A percentile compares a stretch with the other conserved stretches of the same genome.
phyloP scores from a whole-genome alignment of 2,888 invertebrate species.

The Drosophila pseudotakahashii region DNA sequence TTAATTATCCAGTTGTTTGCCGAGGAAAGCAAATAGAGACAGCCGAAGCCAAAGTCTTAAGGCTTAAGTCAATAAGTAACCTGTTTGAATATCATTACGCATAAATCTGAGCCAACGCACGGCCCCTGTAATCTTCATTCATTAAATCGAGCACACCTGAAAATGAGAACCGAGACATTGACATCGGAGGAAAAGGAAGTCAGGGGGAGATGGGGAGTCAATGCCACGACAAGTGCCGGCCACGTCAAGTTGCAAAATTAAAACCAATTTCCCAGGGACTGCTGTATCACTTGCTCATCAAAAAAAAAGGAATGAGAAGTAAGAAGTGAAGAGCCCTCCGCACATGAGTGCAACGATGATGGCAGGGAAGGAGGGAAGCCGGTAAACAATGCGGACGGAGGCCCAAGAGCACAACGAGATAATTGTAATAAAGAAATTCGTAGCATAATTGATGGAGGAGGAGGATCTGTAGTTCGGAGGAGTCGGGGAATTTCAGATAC shows the following conservation, averaged over 20 bases:
- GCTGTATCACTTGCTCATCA: slow-evolving; percentile 65
- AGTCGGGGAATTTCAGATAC: slow-evolving; percentile 18
- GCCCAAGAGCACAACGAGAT: slow-evolving; percentile 60
- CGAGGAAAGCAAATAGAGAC: slow-evolving; percentile 40
- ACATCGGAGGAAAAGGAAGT: slow-evolving; percentile 46
- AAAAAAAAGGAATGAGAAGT: slow-evolving; percentile 2
- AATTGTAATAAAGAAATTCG: slow-evolving; percentile 63
- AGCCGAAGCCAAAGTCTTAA: slow-evolving; percentile 13
- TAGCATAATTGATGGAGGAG: slow-evolving; percentile 43
- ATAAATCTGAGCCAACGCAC: slow-evolving; percentile 47
- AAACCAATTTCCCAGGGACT: slow-evolving; percentile 54
- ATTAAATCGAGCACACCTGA: slow-evolving; percentile 60
- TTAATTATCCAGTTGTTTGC: slow-evolving; percentile 61
- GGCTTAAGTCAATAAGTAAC: slow-evolving; percentile 56
- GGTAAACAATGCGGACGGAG: slow-evolving; percentile 54
- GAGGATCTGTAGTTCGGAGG: background rate
- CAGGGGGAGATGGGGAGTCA: slow-evolving; percentile 9
- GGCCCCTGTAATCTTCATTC: slow-evolving; percentile 63
- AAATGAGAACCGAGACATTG: slow-evolving; percentile 35
- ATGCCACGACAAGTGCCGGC: slow-evolving; percentile 30
- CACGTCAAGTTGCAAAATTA: slow-evolving; percentile 55
- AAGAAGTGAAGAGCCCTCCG: slow-evolving; percentile 24
- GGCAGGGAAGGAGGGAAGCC: slow-evolving; percentile 1
- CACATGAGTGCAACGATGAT: slow-evolving; percentile 9
- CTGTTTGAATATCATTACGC: slow-evolving; percentile 63